These are phyloP conservation scores for Synergus itoensis DNA, from an alignment of 2,888 invertebrate genomes.

Conservation along the genomic window DNA sequence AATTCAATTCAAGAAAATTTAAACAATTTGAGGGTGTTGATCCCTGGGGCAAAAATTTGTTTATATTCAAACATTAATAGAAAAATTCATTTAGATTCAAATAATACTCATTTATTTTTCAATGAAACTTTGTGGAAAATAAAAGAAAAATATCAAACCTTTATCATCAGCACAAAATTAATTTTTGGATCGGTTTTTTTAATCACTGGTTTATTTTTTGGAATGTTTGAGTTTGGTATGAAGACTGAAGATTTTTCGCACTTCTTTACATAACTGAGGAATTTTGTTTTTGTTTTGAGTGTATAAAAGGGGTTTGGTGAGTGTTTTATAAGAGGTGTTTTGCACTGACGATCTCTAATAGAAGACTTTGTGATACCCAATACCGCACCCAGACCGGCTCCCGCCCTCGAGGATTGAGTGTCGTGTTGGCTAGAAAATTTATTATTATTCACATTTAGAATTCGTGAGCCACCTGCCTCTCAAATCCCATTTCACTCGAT, in stretches of 20 bases:
- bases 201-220: not conserved
- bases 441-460: constrained; percentile 39
- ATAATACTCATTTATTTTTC: no score
- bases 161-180: not conserved
- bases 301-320: not conserved
- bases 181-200: not conserved
- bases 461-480: constrained; percentile 32
- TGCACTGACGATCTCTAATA: constrained; percentile 3
- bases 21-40: no score
- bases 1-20: no score
- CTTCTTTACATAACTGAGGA: not conserved
- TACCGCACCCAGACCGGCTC: constrained; percentile 31
- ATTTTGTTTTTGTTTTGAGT: not conserved
- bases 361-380: constrained; percentile 31
- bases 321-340: not conserved
- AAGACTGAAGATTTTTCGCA: not conserved
- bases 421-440: constrained; percentile 29
- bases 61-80: no score
- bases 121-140: no score
- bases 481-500: constrained; percentile 8
- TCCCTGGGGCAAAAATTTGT: no score
- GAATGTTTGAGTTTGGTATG: not conserved
- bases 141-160: not conserved
- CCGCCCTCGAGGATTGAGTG: constrained; percentile 27
- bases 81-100: no score